Base-by-base conservation (phyloP, 2,113 vertebrate species). In the Indicator indicator region DNA sequence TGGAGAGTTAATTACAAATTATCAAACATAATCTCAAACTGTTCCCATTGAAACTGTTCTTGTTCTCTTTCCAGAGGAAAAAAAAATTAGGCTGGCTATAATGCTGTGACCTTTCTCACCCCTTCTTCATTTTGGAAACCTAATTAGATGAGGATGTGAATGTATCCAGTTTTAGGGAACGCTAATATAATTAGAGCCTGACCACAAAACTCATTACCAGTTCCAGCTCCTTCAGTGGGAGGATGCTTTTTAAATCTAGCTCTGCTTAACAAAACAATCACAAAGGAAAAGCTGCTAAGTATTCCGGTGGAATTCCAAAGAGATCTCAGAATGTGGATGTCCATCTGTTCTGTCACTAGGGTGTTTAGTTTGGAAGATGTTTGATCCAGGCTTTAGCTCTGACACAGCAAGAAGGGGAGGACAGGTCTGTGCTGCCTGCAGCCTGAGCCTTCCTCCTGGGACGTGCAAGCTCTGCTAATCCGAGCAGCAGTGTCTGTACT, bases 1-100 rank as follows among this genome's bases (percentile, higher is more conserved):
- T 93, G 80, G 90, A 91, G 95, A 96, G 87, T 96, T 95, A 95
- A 97, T 97, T 96, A 96, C 95, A 96, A 95, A 90, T 93, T 94
- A 95, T 64, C 63, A 95, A 76, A 46, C 56, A 92, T 94, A 74
- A 94, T 89, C 94, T 78, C 91, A 92, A 79, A 80, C 84, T 82
- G 40, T 84, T 95, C 94, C 68, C 54, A 91, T 92, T 94, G 93
- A 84, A 97, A 76, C 55, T 78, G 68, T 85, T 93, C 79, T 86
- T 84, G 87, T 88, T 78, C 79, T 70, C 64, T 93, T 97, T 97
- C 95, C 92, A 95, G 84, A 93, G 70, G 73, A 83, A 95, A 95
- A 83, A 79, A 95, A 93, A 97, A 36, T 36, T 90, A 78, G 87
- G 27, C 50, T 88, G 86, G 87, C 58, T 94, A 38, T 79, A 93